Percentiles rank a stretch among this genome's conserved stretches.
phyloP scores from a whole-genome alignment of 1,140 invertebrate genomes.

The Drosophila subobscura region DNA sequence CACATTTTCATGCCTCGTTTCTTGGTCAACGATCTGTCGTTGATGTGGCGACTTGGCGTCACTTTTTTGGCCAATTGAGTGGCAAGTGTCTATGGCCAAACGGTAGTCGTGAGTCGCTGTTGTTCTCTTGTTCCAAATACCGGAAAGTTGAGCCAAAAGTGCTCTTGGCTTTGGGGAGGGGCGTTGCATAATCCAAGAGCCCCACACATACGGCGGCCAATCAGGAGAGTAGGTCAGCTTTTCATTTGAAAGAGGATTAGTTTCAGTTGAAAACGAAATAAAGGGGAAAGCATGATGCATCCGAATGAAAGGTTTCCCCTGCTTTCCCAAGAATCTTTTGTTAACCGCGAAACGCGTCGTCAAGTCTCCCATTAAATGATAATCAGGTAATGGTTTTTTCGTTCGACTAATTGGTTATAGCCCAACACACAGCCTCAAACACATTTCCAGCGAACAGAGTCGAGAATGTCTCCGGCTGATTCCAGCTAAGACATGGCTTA shows the following conservation, averaged over 20 bases:
- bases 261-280: neutral
- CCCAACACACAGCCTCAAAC: neutral
- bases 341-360: too few species aligned
- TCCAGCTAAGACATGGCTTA: constrained; percentile 22
- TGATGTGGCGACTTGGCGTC: constrained; percentile 29
- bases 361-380: constrained; percentile 9
- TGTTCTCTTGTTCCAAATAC: constrained; percentile 42
- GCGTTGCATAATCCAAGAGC: constrained; percentile 34
- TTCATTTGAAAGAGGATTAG: neutral
- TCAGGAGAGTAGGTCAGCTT: neutral
- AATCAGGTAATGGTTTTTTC: too few species aligned
- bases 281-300: too few species aligned
- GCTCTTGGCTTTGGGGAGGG: constrained; percentile 31
- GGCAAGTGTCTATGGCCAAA: constrained; percentile 28
- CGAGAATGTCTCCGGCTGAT: neutral
- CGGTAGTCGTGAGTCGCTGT: constrained; percentile 16
- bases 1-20: constrained; percentile 51
- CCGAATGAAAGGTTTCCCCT: neutral
- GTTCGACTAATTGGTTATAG: neutral
- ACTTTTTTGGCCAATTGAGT: constrained; percentile 28
- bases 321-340: neutral
- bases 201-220: neutral
- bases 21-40: constrained; percentile 56
- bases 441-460: constrained; percentile 9
- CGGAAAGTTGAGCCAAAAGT: constrained; percentile 49